phyloP scores from a whole-genome alignment of 1,140 invertebrate genomes.

The Pristionchus pacificus region DNA sequence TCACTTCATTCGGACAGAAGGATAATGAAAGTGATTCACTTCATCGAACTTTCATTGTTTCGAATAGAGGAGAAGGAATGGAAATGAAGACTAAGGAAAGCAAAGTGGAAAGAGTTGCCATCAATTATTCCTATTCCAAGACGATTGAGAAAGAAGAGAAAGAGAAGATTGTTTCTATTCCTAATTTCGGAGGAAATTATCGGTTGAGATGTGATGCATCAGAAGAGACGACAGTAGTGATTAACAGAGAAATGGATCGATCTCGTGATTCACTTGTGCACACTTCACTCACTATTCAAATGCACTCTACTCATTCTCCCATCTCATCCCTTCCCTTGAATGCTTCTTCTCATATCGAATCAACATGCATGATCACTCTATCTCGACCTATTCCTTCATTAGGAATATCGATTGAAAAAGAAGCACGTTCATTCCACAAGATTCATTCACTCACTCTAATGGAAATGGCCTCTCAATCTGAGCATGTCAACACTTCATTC shows the following conservation, averaged over 20 bases:
- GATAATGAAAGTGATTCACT: background rate
- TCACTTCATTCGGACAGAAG: background rate
- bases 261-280: background rate
- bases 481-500: background rate
- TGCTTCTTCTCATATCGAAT: background rate
- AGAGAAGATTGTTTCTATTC: constrained; percentile 26
- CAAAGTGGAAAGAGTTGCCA: constrained; percentile 26
- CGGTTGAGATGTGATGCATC: constrained; percentile 43
- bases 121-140: constrained; percentile 20
- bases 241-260: background rate
- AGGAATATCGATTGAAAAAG: background rate
- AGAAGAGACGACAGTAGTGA: constrained; percentile 35
- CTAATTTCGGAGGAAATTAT: constrained; percentile 32
- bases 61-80: constrained; percentile 17
- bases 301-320: background rate
- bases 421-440: background rate
- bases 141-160: constrained; percentile 9
- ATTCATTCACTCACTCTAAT: background rate
- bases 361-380: background rate
- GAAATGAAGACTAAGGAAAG: constrained; percentile 22
- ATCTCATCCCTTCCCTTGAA: background rate
- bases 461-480: background rate
- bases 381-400: background rate
- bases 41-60: constrained; percentile 4
- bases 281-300: background rate